Evolutionary conservation across 2,888 invertebrate genomes (phyloP).

Genomic region (Lasius platythorax): DNA sequence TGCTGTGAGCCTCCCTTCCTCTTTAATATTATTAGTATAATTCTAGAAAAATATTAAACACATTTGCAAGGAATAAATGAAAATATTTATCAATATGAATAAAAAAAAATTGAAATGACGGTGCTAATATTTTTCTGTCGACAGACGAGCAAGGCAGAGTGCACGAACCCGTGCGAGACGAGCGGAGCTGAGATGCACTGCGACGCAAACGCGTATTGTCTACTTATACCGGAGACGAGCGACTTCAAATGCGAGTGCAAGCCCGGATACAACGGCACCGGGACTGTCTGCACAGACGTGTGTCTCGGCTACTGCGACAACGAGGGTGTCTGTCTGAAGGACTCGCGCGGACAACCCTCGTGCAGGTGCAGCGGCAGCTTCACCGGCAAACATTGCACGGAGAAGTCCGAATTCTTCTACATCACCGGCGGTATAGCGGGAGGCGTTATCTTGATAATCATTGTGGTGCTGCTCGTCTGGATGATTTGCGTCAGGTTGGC

Average conservation of each 20-base stretch:
- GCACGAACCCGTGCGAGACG: constrained; percentile 96
- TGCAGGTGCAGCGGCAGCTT: constrained; percentile 97
- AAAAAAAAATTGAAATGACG: neutral
- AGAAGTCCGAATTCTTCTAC: constrained; percentile 98
- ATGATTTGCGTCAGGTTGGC: constrained; percentile 97
- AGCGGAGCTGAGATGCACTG: constrained; percentile 94
- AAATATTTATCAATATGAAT: neutral
- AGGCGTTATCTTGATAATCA: constrained; percentile 96
- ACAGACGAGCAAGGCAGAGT: constrained; percentile 93
- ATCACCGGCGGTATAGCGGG: constrained; percentile 98
- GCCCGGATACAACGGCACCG: constrained; percentile 96
- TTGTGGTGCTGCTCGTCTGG: constrained; percentile 97
- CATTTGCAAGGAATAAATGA: neutral
- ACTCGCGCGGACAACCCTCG: constrained; percentile 93
- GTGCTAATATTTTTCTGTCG: constrained; percentile 50
- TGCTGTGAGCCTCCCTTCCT: constrained; percentile 88
- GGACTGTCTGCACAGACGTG: constrained; percentile 93
- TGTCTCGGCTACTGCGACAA: constrained; percentile 96
- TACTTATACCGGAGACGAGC: constrained; percentile 93
- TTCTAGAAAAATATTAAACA: neutral
- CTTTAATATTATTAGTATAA: constrained; percentile 13
- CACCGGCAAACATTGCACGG: constrained; percentile 95
- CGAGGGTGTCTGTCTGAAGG: constrained; percentile 95
- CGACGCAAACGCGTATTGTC: constrained; percentile 94
- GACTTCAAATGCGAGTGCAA: constrained; percentile 97